phyloP scores from a whole-genome alignment of 2,888 invertebrate species.

The Troides oblongomaculatus region DNA sequence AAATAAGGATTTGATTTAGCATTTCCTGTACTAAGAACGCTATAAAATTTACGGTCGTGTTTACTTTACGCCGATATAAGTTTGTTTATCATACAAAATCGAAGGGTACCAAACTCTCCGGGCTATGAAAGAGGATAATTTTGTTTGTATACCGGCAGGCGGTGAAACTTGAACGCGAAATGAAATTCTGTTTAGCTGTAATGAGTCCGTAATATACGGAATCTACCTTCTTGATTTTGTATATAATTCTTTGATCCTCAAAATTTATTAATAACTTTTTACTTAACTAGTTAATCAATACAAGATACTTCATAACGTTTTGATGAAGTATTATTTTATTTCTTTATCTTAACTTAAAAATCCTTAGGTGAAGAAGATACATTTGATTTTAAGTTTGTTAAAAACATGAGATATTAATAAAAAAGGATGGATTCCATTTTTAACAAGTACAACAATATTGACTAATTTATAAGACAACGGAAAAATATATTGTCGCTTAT shows the following conservation, averaged over 20 bases:
- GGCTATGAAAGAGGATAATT: constrained; percentile 64
- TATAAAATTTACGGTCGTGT: constrained; percentile 72
- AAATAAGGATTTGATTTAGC: constrained; percentile 60
- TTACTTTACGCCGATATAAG: constrained; percentile 66
- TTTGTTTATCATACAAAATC: constrained; percentile 71
- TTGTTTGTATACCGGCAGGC: constrained; percentile 57
- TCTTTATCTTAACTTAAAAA: no score
- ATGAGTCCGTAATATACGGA: constrained; percentile 53
- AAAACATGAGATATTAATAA: no score
- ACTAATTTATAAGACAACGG: no score
- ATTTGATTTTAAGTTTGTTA: no score
- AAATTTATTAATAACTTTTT: no score
- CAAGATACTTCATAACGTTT: no score
- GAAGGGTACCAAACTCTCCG: constrained; percentile 56
- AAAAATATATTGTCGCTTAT: no score
- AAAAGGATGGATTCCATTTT: no score
- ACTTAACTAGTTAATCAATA: no score
- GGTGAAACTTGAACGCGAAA: constrained; percentile 58
- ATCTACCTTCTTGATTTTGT: constrained; percentile 8
- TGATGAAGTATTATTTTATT: no score
- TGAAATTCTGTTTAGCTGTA: constrained; percentile 54
- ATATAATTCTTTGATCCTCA: neutral
- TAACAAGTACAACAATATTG: no score
- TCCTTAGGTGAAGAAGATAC: no score
- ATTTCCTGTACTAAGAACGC: constrained; percentile 56